Base-by-base conservation (phyloP, 2,888 invertebrate genomes). In the Leptopilina syphax region DNA sequence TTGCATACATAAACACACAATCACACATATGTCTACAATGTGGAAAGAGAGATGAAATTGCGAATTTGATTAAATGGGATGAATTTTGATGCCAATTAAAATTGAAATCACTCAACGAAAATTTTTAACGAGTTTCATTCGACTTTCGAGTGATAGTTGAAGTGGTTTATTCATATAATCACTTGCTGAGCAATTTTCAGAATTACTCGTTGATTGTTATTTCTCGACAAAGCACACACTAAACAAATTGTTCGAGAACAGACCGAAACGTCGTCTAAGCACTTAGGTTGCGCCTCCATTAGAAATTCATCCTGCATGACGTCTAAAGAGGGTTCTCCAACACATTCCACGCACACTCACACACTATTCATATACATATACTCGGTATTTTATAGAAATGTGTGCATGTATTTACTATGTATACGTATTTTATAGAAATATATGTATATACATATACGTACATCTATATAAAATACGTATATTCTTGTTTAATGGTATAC, bases 401-500 rank as follows among this genome's bases (percentile, higher is more conserved):
- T 34, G 34, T 34, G 4, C 4, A 34, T 18, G 18, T 18, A 4
- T 34, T 4, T 34, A 3, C 34, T 2, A 34, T 34, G 34, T 34
- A 34, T 34, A 27, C 27, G 34, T 34, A 34, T 34, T 34, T 34
- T 34, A 34, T 34, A 34, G 34, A 34, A 34, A 34, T 34, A 4
- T 9, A 50, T 50, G 50, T 50, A 50, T 57, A 57, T 34, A n/a
- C 27, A 27, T 27, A 57, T 8, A 73, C 73, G 57, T 8, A 73
- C 73, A 73, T 34, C 34, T 27, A 41, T 34, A 73, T 57, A 73
- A 73, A 34, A 57, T 65, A 65, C 41, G 65, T 65, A 65, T 73
- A 73, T 73, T 73, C 73, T 54, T 73, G 73, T 73, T 73, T 73
- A 73, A 57, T 73, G 73, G 73, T 73, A 54, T 57, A 57, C 73